Evolutionary conservation across 2,888 invertebrate genomes (phyloP), one percentile per base, ranked within the genome.

Genomic region (Acrobasis consociella): DNA sequence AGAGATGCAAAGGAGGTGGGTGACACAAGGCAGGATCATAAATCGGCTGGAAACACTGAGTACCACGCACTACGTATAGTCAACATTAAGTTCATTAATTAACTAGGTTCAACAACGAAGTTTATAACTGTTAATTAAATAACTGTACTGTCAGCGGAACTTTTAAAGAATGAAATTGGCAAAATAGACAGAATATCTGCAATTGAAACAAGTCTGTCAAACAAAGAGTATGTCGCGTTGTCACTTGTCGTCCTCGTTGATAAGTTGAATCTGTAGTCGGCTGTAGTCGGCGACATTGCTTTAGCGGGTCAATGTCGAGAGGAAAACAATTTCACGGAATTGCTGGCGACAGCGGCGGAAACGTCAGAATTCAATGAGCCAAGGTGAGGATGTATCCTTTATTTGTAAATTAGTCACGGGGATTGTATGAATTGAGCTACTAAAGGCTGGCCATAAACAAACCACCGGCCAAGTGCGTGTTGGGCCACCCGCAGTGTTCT

Each of bases 301-400:
- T 73, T 82, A 83, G 66, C 81, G 71, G 87, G 89, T 87, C 89
- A 89, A 86, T 87, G 89, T 80, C 86, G 62, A 60, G 73, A 80
- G 82, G 82, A 85, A 85, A 85, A 83, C 74, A 74, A 81, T 82
- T 84, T 81, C 78, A 81, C 78, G 73, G 76, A 80, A 79, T 76
- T 74, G 72, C 71, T 74, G 74, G 69, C 76, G 68, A 67, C 68
- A 65, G 67, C 65, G 71, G 75, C 77, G 76, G 78, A 78, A 75
- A 74, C 76, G 72, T 72, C 67, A 71, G 76, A 80, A 75, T 67
- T 65, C 67, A 71, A 64, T 63, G 64, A 64, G 66, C 67, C 70
- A 73, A 74, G 72, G 70, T 46, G 64, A 67, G 64, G 64, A 67
- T 62, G 62, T 64, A 52, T 49, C 42, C 16, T 42, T 58, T 49